Evolutionary conservation across 2,113 vertebrate genomes (phyloP).

Genomic region (Chlorodrepanis virens): DNA sequence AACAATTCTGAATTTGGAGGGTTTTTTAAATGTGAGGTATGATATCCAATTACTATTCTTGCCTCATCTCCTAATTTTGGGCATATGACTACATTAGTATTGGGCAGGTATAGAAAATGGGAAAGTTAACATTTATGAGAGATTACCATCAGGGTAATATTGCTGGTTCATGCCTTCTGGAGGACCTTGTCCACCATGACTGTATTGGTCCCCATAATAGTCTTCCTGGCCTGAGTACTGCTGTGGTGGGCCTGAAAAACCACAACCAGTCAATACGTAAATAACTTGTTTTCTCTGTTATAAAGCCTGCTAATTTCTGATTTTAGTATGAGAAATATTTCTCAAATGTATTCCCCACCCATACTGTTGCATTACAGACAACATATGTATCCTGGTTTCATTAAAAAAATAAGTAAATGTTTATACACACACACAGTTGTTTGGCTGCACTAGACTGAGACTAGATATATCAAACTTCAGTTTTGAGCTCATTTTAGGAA

Average conservation of each 20-base stretch:
- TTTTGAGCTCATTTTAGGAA: constrained; percentile 21
- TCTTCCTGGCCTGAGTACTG: constrained; percentile 99
- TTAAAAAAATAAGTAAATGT: not conserved
- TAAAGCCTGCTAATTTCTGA: constrained; percentile 59
- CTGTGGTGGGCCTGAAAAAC: constrained; percentile 97
- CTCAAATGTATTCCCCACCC: constrained; percentile 63
- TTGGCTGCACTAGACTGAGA: not conserved
- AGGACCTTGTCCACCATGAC: constrained; percentile 96
- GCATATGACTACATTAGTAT: constrained; percentile 48
- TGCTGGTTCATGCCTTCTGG: constrained; percentile 97
- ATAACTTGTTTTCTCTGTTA: constrained; percentile 64
- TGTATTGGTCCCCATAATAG: constrained; percentile 99
- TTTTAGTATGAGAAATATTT: constrained; percentile 56
- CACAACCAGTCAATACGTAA: constrained; percentile 79
- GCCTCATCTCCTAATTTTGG: constrained; percentile 16
- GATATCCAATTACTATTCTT: constrained; percentile 28
- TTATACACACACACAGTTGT: not conserved
- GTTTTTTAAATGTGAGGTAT: constrained; percentile 11
- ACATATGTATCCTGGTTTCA: constrained; percentile 26
- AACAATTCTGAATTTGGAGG: constrained; percentile 36
- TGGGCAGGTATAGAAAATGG: constrained; percentile 70
- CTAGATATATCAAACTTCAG: not conserved
- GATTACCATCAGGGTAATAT: constrained; percentile 86
- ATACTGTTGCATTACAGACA: constrained; percentile 40
- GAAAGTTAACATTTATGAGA: constrained; percentile 75